phyloP scores from a whole-genome alignment of 2,113 vertebrate species.

The Hyla sarda region DNA sequence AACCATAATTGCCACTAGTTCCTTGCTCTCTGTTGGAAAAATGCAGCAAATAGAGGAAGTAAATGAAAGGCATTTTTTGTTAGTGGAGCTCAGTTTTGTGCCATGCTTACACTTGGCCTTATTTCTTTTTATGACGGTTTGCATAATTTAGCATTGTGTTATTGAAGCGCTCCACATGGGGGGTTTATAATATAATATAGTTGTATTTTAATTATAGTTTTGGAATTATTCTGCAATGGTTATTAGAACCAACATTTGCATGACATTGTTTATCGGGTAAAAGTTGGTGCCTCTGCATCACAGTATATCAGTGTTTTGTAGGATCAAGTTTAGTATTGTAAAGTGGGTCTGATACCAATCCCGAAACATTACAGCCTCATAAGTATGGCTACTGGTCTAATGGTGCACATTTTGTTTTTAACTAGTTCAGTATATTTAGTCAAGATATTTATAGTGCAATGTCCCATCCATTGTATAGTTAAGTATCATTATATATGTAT shows the following conservation, averaged over 20 bases:
- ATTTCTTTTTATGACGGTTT: constrained; percentile 40
- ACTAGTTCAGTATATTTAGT: background rate
- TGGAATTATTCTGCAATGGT: background rate
- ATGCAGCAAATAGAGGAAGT: constrained; percentile 48
- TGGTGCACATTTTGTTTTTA: background rate
- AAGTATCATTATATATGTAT: background rate
- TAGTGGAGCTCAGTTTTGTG: constrained; percentile 26
- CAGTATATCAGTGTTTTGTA: background rate
- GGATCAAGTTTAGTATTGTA: background rate
- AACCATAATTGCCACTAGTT: constrained; percentile 60
- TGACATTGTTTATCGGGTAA: background rate
- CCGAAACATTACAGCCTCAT: background rate
- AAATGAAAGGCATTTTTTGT: constrained; percentile 60
- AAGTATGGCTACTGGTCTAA: background rate
- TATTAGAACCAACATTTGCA: background rate
- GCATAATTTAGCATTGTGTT: constrained; percentile 54
- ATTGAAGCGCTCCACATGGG: constrained; percentile 20
- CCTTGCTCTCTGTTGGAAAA: constrained; percentile 57
- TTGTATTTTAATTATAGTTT: constrained; percentile 29
- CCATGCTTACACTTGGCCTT: constrained; percentile 53
- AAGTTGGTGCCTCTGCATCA: background rate
- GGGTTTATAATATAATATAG: constrained; percentile 18
- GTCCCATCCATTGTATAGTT: background rate
- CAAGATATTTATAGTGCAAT: background rate
- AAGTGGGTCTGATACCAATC: background rate